A percentile compares a stretch with the other conserved stretches of the same genome.
Conservation (phyloP, 1,140 invertebrate species). For the Zaprionus africanus region DNA sequence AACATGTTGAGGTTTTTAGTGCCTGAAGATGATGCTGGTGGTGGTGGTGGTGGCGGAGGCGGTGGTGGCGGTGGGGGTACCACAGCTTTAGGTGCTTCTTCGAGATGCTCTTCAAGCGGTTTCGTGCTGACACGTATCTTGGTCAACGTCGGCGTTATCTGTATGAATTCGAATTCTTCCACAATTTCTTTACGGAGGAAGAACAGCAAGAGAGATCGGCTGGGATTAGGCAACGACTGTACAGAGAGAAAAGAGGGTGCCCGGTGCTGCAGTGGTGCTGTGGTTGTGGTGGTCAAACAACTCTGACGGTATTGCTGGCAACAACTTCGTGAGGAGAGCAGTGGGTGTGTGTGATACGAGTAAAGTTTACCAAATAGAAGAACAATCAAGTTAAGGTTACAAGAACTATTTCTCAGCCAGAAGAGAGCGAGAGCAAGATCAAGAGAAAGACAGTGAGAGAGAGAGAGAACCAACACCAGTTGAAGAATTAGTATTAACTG, state of each 20-base stretch:
- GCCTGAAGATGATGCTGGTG: neutral
- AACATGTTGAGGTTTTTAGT: slow-evolving; percentile 85
- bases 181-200: slow-evolving; percentile 60
- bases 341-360: slow-evolving; percentile 27
- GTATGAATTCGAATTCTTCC: slow-evolving; percentile 89
- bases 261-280: slow-evolving; percentile 33
- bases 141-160: slow-evolving; percentile 91
- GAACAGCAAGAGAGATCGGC: slow-evolving; percentile 5
- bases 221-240: slow-evolving; percentile 3
- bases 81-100: slow-evolving; percentile 7
- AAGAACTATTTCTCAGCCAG: slow-evolving; percentile 23
- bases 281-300: slow-evolving; percentile 9
- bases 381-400: slow-evolving; percentile 34
- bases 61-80: slow-evolving; percentile 16
- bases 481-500: slow-evolving; percentile 41
- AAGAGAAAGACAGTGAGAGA: slow-evolving; percentile 44
- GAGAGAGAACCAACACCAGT: slow-evolving; percentile 69
- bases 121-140: slow-evolving; percentile 91
- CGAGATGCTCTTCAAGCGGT: slow-evolving; percentile 57
- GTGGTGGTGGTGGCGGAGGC: slow-evolving; percentile 34
- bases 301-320: slow-evolving; percentile 7
- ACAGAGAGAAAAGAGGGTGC: slow-evolving; percentile 17
- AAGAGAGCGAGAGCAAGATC: slow-evolving; percentile 46
- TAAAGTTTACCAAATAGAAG: slow-evolving; percentile 10
- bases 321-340: slow-evolving; percentile 57